A percentile compares a stretch with the other conserved stretches of the same genome.
Conservation (phyloP, 92 coral and sea anemone genomes). For the Zoanthus gigantus region DNA sequence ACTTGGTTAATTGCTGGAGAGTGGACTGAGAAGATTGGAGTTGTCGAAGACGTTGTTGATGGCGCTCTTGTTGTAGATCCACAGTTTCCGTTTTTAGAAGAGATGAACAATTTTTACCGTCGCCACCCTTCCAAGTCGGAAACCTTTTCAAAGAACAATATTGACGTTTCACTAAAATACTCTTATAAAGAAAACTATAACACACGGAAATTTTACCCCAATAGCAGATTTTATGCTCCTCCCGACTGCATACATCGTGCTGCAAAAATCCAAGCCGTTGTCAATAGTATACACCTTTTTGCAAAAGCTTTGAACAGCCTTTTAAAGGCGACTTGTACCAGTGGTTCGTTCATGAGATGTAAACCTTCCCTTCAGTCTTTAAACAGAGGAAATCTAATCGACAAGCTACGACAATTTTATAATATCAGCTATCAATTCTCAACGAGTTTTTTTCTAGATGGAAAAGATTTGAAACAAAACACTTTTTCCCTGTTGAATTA, state of each 20-base stretch:
- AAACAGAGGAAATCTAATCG: conserved; percentile 24
- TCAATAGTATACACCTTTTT: conserved; percentile 68
- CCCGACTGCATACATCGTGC: not conserved
- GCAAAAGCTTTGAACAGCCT: conserved; percentile 61
- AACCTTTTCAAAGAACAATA: conserved; percentile 7
- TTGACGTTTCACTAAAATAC: not conserved
- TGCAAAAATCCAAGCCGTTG: conserved; percentile 66
- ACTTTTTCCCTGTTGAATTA: conserved; percentile 70
- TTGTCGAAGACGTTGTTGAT: conserved; percentile 37
- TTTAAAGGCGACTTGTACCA: conserved; percentile 39
- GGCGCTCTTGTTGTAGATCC: conserved; percentile 56
- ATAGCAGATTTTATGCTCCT: not conserved
- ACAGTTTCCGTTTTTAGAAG: conserved; percentile 70
- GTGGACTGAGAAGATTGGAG: conserved; percentile 17
- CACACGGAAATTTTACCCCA: not conserved
- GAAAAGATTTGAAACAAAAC: conserved; percentile 65
- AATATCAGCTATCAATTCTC: conserved; percentile 16
- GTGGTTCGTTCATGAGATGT: conserved; percentile 47
- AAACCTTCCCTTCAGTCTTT: not conserved
- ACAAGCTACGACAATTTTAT: conserved; percentile 45
- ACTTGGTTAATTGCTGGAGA: conserved; percentile 72
- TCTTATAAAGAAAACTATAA: not conserved
- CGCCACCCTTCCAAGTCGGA: conserved; percentile 7
- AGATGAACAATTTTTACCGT: conserved; percentile 47
- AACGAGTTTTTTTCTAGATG: conserved; percentile 42